Base-by-base conservation (phyloP, 2,113 vertebrate species). In the Parus major region DNA sequence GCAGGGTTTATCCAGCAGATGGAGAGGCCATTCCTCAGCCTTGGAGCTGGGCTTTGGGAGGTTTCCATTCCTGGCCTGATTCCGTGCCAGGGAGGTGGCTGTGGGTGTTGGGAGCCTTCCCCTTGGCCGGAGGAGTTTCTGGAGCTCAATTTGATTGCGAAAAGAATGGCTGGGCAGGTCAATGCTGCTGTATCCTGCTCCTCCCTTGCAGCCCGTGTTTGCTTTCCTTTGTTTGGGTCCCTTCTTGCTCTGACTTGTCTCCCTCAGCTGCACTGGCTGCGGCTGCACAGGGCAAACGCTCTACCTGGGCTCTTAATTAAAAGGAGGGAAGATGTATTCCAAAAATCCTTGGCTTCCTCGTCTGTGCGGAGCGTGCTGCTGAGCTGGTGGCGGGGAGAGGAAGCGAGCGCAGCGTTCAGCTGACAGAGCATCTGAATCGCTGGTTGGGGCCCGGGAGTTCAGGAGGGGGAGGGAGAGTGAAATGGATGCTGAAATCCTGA, bases 201-300 rank as follows among this genome's bases (percentile, higher is more conserved):
- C 83, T 90, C 90, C 92, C 93, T 59, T 41, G 8, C 50, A 78
- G 82, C 59, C 86, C 23, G 3, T 41, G 57, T 93, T 95, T 82
- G 86, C 92, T 90, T 88, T 72, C 93, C 87, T 94, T 92, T 92
- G 92, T 91, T 69, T 91, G 89, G 93, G 82, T 56, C 76, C 29
- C 3, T 19, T 91, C 94, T 88, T 97, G 96, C 87, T 92, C 84
- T 3, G 28, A 82, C 94, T 95, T 95, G 90, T 64, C 85, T 46
- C 63, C 2, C 17, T 35, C 77, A 17, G 77, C 80, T 60, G 49
- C 0, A 5, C 92, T 80, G 69, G 85, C 56, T 93, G 93, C 5
- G 4, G 77, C 78, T 60, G 19, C 7, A 9, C 6, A 2, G 59
- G 39, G 73, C 3, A 0, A 80, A 5, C 0, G 14, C 50, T 69